Percentiles rank a stretch among this genome's conserved stretches.
Conservation (phyloP, 2,113 vertebrate genomes). For the Larimichthys polyactis region DNA sequence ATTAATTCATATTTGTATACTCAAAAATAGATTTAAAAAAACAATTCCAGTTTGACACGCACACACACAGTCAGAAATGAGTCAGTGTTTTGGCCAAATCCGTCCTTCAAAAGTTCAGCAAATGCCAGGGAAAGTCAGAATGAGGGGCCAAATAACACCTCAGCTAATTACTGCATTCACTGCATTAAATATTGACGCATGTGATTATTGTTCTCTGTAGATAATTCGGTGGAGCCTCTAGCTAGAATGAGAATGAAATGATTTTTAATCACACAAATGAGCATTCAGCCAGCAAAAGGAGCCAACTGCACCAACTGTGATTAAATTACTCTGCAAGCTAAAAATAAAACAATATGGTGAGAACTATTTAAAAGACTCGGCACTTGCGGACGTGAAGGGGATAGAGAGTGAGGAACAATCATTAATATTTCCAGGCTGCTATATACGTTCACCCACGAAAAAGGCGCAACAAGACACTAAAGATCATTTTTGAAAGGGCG, state of each 20-base stretch:
- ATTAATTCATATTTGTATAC: neutral
- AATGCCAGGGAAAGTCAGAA: neutral
- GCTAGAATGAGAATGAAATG: conserved; percentile 22
- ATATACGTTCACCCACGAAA: neutral
- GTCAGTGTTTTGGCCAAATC: neutral
- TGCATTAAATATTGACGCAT: conserved; percentile 3
- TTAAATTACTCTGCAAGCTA: conserved; percentile 6
- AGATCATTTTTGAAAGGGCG: neutral
- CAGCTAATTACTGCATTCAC: neutral
- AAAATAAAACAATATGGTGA: conserved; percentile 30
- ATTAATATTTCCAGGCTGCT: neutral
- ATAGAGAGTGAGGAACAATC: neutral
- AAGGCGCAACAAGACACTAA: neutral
- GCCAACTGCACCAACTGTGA: conserved; percentile 24
- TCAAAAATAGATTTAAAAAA: neutral
- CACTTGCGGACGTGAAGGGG: neutral
- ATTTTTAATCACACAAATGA: conserved; percentile 43
- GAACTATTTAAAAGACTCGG: neutral
- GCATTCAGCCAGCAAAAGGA: conserved; percentile 21
- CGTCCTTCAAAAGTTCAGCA: neutral
- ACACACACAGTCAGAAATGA: neutral
- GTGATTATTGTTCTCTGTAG: conserved; percentile 9
- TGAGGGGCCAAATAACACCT: neutral
- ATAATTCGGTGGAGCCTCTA: neutral
- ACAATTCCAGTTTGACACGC: neutral